Evolutionary conservation across 2,888 invertebrate genomes (phyloP), one percentile per base, ranked within the genome.

Genomic region (Synanthedon myopaeformis): DNA sequence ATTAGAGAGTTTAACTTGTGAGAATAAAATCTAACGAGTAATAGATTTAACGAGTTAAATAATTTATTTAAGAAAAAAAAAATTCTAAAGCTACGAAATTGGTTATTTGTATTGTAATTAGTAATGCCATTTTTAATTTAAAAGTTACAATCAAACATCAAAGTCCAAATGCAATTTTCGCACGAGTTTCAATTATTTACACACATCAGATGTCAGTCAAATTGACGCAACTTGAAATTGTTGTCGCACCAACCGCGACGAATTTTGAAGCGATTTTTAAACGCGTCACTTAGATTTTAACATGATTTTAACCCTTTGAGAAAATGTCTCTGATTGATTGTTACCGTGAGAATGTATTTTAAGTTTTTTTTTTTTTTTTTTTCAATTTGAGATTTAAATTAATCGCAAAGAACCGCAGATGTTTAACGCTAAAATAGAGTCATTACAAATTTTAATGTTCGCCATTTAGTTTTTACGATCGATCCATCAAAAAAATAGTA

Each of bases 251-350:
- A 65, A 79, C 77, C 79, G 75, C 72, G 65, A 67, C 83, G 54
- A 80, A 86, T 79, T 57, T 55, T 74, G 78, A 79, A 77, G 73
- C 63, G 74, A 79, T 74, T 85, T 85, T 80, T 73, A 83, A 85
- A 81, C 6, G 72, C 75, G 78, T 76, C 76, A 74, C 68, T 79
- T 76, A 72, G 67, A 74, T 17, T 2, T 17, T 17, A 17, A 17
- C 17, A 17, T 17, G 17, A 17, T 70, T 70, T 35, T 70, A 78
- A 82, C 83, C 84, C 82, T 80, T 85, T 80, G 66, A 65, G 63
- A 65, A 60, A 56, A 62, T 57, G 51, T 54, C 19, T 11, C 58
- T 55, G 60, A 59, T 61, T 55, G 54, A 52, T 56, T 41, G 19
- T 53, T 53, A 62, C 53, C 80, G 82, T 83, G 84, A 78, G 82